phyloP scores from a whole-genome alignment of 30 jellyfish, hydroid and myxozoan species.

The Hydractinia echinata region DNA sequence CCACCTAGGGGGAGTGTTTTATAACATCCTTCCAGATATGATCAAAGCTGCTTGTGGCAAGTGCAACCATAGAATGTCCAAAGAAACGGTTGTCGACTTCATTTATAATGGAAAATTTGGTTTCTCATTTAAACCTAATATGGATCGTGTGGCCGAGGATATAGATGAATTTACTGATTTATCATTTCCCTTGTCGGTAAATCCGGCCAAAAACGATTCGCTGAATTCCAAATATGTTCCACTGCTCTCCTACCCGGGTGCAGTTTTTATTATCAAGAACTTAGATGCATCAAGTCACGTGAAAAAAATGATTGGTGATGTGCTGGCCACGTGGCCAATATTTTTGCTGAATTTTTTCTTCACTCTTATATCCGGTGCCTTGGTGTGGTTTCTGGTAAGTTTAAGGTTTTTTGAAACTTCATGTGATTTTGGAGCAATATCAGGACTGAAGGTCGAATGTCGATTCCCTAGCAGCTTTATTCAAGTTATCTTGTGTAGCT shows the following conservation, averaged over 20 bases:
- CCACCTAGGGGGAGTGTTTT: neutral
- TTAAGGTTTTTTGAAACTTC: neutral
- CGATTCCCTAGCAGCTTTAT: too few species aligned
- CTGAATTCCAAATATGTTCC: neutral
- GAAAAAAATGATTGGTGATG: neutral
- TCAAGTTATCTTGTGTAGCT: too few species aligned
- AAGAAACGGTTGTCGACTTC: conserved; percentile 1
- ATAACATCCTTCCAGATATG: neutral
- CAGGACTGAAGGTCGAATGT: too few species aligned
- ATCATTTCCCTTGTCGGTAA: conserved; percentile 11
- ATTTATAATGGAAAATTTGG: neutral
- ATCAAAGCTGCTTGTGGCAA: conserved; percentile 12
- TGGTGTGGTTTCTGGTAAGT: conserved; percentile 52
- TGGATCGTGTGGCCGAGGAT: conserved; percentile 5
- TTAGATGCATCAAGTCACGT: neutral
- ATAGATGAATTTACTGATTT: conserved; percentile 13
- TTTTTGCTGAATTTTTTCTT: conserved; percentile 4
- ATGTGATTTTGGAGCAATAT: too few species aligned
- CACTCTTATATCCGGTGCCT: conserved; percentile 35
- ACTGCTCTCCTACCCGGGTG: conserved; percentile 31
- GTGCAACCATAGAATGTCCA: neutral
- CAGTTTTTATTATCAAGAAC: conserved; percentile 4
- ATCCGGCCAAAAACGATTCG: neutral
- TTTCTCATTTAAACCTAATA: neutral
- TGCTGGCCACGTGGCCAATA: conserved; percentile 19